A percentile compares a stretch with the other conserved stretches of the same genome.
Conservation (phyloP, 1,140 invertebrate species). For the Yoshiicerus persimilis region DNA sequence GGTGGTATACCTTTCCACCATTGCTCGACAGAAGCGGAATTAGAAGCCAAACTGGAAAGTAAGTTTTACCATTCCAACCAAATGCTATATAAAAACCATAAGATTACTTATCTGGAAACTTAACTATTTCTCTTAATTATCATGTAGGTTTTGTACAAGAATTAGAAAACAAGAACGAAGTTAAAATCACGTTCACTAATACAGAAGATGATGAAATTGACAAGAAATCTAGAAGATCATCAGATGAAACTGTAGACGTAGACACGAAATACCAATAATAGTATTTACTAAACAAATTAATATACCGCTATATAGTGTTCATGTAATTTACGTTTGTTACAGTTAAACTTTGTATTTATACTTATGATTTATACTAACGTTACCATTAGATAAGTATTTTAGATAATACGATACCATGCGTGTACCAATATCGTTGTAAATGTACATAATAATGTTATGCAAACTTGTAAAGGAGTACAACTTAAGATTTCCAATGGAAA, state of each 20-base stretch:
- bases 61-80: not conserved
- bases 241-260: not conserved
- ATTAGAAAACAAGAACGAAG: not conserved
- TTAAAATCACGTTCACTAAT: conserved; percentile 41
- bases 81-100: not conserved
- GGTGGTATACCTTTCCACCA: conserved; percentile 29
- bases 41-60: conserved; percentile 44
- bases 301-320: too few relatives aligned
- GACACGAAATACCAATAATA: not conserved
- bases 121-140: too few relatives aligned
- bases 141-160: not conserved
- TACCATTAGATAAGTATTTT: too few relatives aligned
- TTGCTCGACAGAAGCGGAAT: conserved; percentile 40
- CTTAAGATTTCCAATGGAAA: too few relatives aligned
- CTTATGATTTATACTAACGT: too few relatives aligned
- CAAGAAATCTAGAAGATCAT: not conserved
- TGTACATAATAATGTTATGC: too few relatives aligned
- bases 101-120: not conserved
- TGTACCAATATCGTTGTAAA: too few relatives aligned
- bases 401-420: too few relatives aligned
- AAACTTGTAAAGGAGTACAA: too few relatives aligned
- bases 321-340: too few relatives aligned
- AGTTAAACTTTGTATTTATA: too few relatives aligned
- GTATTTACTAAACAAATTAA: not conserved
- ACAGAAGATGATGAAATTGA: conserved; percentile 29